Base-by-base conservation (phyloP, 2,888 invertebrate species). In the Arenicola marina region DNA sequence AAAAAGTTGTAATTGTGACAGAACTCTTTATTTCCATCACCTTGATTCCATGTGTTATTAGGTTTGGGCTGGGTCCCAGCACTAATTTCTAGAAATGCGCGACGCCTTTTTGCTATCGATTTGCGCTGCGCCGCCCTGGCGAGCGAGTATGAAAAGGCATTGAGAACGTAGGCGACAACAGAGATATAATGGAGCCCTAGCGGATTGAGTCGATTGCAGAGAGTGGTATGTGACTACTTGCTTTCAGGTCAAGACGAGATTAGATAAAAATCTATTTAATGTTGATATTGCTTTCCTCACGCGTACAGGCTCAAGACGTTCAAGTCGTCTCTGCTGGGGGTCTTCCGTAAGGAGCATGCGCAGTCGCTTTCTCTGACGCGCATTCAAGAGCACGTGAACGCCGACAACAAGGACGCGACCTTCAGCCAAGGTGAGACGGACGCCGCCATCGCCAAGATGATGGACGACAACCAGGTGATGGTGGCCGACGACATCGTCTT, bases 381-480 rank as follows among this genome's bases (percentile, higher is more conserved):
- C 59, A 87, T 95, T 57, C 86, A 86, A 7, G 85, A 88, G 11
- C 87, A 87, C 78, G 84, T 94, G 32, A 89, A 90, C 79, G 85
- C 87, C 45, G 87, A 89, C 44, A 72, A 76, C 56, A 62, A 71
- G 15, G 76, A 71, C 7, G 65, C 69, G 4, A 73, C 75, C 4
- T 84, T 84, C 72, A 85, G 86, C 0, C 78, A 86, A 1, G 87
- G 83, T 0, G 96, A 97, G 86, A 86, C 95, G 4, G 84, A 86
- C 48, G 89, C 91, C 0, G 95, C 95, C 1, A 85, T 97, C 15
- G 86, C 88, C 15, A 87, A 87, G 65, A 94, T 97, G 95, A 90
- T 91, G 2, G 90, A 90, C 43, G 93, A 91, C 70, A 96, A 95
- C 85, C 92, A 93, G 81, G 88, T 96, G 64, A 95, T 97, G 95